Conservation (phyloP, 1,140 invertebrate species). For the Aphelinus atriplicis region DNA sequence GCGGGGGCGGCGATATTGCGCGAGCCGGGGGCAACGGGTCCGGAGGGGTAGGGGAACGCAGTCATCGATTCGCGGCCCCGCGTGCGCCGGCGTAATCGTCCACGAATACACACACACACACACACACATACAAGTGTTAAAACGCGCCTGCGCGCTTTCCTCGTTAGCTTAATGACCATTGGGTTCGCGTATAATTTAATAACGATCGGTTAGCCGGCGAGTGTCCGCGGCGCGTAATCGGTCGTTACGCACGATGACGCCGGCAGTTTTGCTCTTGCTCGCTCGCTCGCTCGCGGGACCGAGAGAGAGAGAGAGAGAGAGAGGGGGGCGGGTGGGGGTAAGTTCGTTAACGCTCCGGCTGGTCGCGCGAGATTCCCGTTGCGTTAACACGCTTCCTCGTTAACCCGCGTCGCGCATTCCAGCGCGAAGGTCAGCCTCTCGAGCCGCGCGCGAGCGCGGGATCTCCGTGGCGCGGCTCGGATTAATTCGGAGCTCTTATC, state of each 20-base stretch:
- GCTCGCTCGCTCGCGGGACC: not conserved
- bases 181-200: conserved; percentile 66
- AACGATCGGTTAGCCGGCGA: conserved; percentile 54
- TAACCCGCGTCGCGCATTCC: conserved; percentile 18
- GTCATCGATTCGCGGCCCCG: not conserved
- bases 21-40: not conserved
- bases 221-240: conserved; percentile 51
- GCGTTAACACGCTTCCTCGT: conserved; percentile 43
- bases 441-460: conserved; percentile 4
- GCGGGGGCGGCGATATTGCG: not conserved
- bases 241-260: conserved; percentile 65
- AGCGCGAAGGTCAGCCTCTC: conserved; percentile 33
- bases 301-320: too few relatives aligned
- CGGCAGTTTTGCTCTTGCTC: conserved; percentile 54
- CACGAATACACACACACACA: not conserved
- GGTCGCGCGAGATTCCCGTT: conserved; percentile 50
- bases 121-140: conserved; percentile 44
- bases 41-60: too few relatives aligned
- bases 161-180: conserved; percentile 61
- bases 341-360: conserved; percentile 58
- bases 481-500: too few relatives aligned
- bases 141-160: conserved; percentile 60
- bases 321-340: conserved; percentile 35
- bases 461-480: too few relatives aligned
- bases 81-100: not conserved